Evolutionary conservation across 2,113 vertebrate genomes (phyloP), one percentile per base, ranked within the genome.

Genomic region (Neoarius graeffei): DNA sequence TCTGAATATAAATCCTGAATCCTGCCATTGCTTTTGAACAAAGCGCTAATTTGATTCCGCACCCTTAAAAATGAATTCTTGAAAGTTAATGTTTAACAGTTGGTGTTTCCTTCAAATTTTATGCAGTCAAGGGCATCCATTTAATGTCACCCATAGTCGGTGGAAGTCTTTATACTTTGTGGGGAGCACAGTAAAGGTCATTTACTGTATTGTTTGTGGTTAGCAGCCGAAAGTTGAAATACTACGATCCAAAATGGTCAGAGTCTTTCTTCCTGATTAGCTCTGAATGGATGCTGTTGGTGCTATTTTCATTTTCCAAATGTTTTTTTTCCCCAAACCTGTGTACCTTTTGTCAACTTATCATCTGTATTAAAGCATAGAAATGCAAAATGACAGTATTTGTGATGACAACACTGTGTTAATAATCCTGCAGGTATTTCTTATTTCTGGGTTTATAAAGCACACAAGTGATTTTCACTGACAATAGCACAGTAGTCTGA

Each of bases 1-100:
- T 81, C 67, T 71, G 48, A 71, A 56, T 52, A 71, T 81, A 80
- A 87, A 86, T 86, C 71, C 13, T 56, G 27, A 67, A 79, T 81
- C 20, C 27, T 19, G 5, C 50, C 11, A 48, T 59, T 20, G 7
- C 52, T 56, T 69, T 27, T 11, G 27, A 42, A 85, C 66, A 85
- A 85, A 56, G 64, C 83, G 11, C 19, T 85, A 35, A 59, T 42
- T 25, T 59, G 83, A 42, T 62, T 62, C 59, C 56, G 14, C 62
- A 67, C 23, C 59, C n/a, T 48, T 71, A 19, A 64, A 59, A 86
- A 50, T 6, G 0, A 76, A 25, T 73, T 73, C 7, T 25, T 54
- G 0, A 17, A 15, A 79, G 50, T 56, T 79, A 56, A 27, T 25
- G 20, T 52, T 74, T 76, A n/a, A 25, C 20, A 79, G 76, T 79